Base-by-base conservation (phyloP, 2,797 vertebrate species). In the Sebastes itinus region DNA sequence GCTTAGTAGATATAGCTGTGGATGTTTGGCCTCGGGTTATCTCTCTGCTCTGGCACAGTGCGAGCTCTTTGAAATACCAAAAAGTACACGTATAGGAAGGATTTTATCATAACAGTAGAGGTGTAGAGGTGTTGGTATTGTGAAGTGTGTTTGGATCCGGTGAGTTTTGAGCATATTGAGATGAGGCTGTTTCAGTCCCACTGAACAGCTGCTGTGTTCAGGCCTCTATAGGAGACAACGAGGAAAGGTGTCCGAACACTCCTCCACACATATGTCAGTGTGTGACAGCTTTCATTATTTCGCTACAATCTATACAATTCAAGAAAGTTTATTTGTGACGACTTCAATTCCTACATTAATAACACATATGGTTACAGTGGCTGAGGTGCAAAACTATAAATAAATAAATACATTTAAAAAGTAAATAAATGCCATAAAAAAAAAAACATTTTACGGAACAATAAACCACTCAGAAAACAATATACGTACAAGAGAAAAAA, bases 1-100 rank as follows among this genome's bases (percentile, higher is more conserved):
- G 60, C 49, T 81, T 6, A 27, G 64, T 1, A 30, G 61, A 59
- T 80, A 69, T 80, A 69, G 59, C 65, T 73, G 4, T 20, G 67
- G 32, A 65, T 70, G 30, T 61, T 76, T 85, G 76, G 78, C 64
- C 25, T 61, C n/a, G 71, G 64, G 32, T 76, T 61, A 75, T 73
- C 61, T 52, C 62, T 72, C 9, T 42, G 59, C 30, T 75, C 70
- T 85, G 70, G 75, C 70, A 72, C n/a, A 14, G 23, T 27, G 27
- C 3, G 22, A 62, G 77, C 20, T 63, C 49, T 27, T 75, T 5
- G 18, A 23, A 42, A 38, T 14, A 28, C 22, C 20, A 35, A 18
- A 23, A 18, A 30, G 16, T 30, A 5, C 12, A 54, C 18, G 3
- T 35, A 18, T 18, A 14, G 13, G 12, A 66, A 27, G 38, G 20